phyloP scores from a whole-genome alignment of 2,888 invertebrate genomes.

The Calameuta idolon region DNA sequence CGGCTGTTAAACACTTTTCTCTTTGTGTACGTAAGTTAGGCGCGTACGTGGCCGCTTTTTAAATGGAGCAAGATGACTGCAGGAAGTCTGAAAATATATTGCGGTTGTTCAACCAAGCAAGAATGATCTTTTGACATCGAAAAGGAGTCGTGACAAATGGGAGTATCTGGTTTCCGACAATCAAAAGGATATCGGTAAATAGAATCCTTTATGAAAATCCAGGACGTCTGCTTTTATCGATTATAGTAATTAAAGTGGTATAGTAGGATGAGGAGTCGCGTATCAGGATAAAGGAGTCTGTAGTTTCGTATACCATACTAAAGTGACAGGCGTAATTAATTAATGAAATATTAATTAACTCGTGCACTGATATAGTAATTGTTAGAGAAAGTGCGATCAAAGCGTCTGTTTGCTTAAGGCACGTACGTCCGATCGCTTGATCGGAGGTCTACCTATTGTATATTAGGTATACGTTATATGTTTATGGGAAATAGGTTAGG shows the following conservation, averaged over 20 bases:
- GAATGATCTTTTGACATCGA: not conserved
- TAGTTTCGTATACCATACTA: not conserved
- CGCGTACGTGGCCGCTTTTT: not conserved
- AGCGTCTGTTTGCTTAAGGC: slow-evolving; percentile 13
- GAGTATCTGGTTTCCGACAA: not conserved
- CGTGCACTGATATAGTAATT: slow-evolving; percentile 29
- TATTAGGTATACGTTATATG: not conserved
- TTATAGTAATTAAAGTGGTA: not conserved
- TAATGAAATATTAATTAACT: slow-evolving; percentile 32
- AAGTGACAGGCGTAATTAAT: slow-evolving; percentile 21
- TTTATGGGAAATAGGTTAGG: not conserved
- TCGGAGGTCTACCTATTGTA: not conserved
- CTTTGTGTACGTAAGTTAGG: slow-evolving; percentile 9
- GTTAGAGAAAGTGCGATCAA: slow-evolving; percentile 29
- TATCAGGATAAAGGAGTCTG: not conserved
- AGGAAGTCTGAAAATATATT: slow-evolving; percentile 15
- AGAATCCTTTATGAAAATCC: not conserved
- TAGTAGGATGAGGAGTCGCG: not conserved
- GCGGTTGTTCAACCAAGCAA: slow-evolving; percentile 3
- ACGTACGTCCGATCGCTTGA: not conserved
- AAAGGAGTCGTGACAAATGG: not conserved
- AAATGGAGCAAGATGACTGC: slow-evolving; percentile 13
- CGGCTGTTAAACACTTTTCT: slow-evolving; percentile 22
- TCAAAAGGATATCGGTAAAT: not conserved
- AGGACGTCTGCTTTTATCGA: not conserved